These are phyloP conservation scores for Aphelenchoides avenae DNA, from an alignment of 1,140 invertebrate species.

Conservation along the genomic window DNA sequence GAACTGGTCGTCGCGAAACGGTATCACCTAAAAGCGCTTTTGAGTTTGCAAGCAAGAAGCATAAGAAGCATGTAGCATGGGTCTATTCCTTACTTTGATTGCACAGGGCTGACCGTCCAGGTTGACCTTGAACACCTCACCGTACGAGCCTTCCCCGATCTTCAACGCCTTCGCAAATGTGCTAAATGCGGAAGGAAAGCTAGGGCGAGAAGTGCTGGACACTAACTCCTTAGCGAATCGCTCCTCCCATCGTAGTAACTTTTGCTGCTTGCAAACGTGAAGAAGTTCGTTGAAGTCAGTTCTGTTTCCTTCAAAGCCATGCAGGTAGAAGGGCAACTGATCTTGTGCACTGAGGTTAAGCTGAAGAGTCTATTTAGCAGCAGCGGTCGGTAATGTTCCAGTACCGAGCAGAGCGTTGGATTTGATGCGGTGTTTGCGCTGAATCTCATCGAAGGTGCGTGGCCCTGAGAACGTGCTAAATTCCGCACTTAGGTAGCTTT, in stretches of 20 bases:
- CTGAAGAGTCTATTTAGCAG: background rate
- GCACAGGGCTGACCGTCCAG: background rate
- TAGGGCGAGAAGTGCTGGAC: no score
- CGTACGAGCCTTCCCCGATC: conserved; percentile 17
- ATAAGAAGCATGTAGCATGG: background rate
- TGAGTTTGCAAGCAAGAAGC: background rate
- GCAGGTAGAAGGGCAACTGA: conserved; percentile 11
- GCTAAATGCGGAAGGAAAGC: conserved; percentile 1
- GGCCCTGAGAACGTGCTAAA: background rate
- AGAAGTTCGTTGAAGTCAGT: conserved; percentile 11
- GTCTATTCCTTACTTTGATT: conserved; percentile 7
- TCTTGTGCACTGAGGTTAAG: background rate
- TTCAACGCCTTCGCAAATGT: conserved; percentile 10
- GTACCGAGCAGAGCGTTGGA: background rate
- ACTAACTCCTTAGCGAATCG: conserved; percentile 1
- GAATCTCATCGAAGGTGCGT: no score
- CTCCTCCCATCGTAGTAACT: conserved; percentile 1
- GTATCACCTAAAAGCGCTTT: background rate
- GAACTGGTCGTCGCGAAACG: background rate
- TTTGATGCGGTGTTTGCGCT: no score
- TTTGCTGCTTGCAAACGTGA: conserved; percentile 6
- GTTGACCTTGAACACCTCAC: conserved; percentile 7
- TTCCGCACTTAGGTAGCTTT: background rate
- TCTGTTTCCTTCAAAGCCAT: conserved; percentile 1
- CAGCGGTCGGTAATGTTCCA: background rate